Evolutionary conservation across 1,140 invertebrate genomes (phyloP), one percentile per base, ranked within the genome.

Genomic region (Formica selysi): DNA sequence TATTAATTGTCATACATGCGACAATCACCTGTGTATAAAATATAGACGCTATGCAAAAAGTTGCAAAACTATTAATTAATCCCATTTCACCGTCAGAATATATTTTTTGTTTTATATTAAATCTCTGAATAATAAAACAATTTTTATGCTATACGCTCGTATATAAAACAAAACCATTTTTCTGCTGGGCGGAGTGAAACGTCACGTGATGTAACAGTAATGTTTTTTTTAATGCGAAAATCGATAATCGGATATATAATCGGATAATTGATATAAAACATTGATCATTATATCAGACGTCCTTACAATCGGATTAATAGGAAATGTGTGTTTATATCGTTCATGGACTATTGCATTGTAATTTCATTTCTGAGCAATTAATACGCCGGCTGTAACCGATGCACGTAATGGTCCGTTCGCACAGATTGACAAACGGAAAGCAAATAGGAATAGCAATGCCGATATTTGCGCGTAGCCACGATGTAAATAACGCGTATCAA

Each of bases 371-470:
- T 74, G 54, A 83, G 79, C 68, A 83, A 83, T 83, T 83, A 83
- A 83, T 83, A 74, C 36, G 29, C 29, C 68, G 32, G 36, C 36
- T 61, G 61, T 67, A 85, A 76, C 74, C 61, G 74, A 65, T 85
- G 74, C 74, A 26, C 74, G 74, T 85, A 85, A 85, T 85, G 51
- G 83, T 85, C 74, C 83, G 38, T 85, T 85, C 62, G 83, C 29
- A 61, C 73, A 85, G 74, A 85, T 85, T 79, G 83, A 85, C 62
- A 76, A 85, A 78, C 83, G 83, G 81, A 62, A 73, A 85, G 83
- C 83, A 83, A 83, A 83, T 83, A 83, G 79, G 38, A 73, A 83
- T 83, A 83, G 79, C 41, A 44, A 70, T 74, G 54, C 67, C 67
- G 79, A 83, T 83, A 83, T 83, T 83, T 83, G 79, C 68, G 54